Percentiles rank a stretch among this genome's conserved stretches.
These are phyloP conservation scores for Upupa epops DNA, from an alignment of 2,113 vertebrate species.

Conservation along the genomic window DNA sequence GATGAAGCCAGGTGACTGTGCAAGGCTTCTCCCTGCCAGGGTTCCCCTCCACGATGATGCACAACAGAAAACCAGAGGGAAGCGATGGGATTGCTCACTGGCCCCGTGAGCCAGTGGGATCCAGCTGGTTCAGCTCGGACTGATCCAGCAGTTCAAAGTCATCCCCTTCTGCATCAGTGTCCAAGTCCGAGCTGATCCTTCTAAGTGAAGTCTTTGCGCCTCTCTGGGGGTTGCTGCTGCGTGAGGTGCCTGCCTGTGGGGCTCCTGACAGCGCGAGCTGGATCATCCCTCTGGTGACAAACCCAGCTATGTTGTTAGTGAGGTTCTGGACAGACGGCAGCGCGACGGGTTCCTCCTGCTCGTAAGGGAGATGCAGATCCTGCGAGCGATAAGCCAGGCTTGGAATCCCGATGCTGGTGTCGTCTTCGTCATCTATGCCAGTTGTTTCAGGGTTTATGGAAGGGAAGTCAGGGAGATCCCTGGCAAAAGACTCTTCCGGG, in stretches of 20 bases:
- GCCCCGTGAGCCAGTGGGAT: slow-evolving; percentile 81
- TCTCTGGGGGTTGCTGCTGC: slow-evolving; percentile 66
- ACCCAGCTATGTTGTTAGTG: slow-evolving; percentile 80
- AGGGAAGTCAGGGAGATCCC: slow-evolving; percentile 93
- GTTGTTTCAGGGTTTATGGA: slow-evolving; percentile 91
- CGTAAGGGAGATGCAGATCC: slow-evolving; percentile 75
- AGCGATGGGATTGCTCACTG: slow-evolving; percentile 54
- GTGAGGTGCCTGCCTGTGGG: slow-evolving; percentile 67
- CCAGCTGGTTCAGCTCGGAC: slow-evolving; percentile 93
- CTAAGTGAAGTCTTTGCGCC: slow-evolving; percentile 77
- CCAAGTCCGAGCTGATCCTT: slow-evolving; percentile 90
- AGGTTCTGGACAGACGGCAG: slow-evolving; percentile 78
- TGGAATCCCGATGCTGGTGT: slow-evolving; percentile 93
- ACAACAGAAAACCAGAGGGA: slow-evolving; percentile 67
- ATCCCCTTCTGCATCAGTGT: slow-evolving; percentile 92
- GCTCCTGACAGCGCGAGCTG: slow-evolving; percentile 86
- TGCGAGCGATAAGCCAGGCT: slow-evolving; percentile 76
- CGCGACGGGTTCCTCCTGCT: slow-evolving; percentile 72
- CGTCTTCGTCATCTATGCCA: slow-evolving; percentile 91
- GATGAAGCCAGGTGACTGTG: not conserved
- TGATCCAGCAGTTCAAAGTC: slow-evolving; percentile 99
- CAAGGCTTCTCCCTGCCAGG: slow-evolving; percentile 21
- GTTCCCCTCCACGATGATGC: not conserved
- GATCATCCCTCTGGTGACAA: slow-evolving; percentile 93
- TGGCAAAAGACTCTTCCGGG: slow-evolving; percentile 93